These are phyloP conservation scores for Eupithecia centaureata DNA, from an alignment of 2,888 invertebrate genomes.

Conservation along the genomic window DNA sequence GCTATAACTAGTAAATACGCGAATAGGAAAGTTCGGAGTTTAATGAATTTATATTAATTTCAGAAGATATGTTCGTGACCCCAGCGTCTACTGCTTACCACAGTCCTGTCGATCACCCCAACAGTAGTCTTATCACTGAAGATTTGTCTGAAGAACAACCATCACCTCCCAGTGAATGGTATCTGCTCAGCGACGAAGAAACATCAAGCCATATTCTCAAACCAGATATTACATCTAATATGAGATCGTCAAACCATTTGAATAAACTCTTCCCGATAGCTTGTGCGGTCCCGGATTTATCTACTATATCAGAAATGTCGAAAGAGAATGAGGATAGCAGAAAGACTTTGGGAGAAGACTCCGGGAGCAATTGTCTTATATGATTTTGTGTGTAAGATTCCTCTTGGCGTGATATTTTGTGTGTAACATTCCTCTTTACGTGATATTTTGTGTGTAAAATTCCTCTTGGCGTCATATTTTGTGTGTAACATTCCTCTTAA, in stretches of 20 bases:
- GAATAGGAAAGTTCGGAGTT: not conserved
- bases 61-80: constrained; percentile 30
- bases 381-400: constrained; percentile 24
- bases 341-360: constrained; percentile 50
- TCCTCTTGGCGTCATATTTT: too few species aligned
- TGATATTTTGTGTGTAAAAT: not conserved
- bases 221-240: constrained; percentile 23
- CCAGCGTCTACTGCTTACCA: constrained; percentile 46
- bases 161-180: constrained; percentile 59
- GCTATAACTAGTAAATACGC: not conserved
- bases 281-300: constrained; percentile 71
- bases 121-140: constrained; percentile 69
- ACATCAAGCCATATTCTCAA: constrained; percentile 28
- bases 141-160: constrained; percentile 62
- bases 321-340: constrained; percentile 60
- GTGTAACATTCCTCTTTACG: too few species aligned
- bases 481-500: too few species aligned
- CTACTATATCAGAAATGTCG: constrained; percentile 73
- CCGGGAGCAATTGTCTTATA: constrained; percentile 49
- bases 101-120: constrained; percentile 44
- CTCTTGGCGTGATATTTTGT: too few species aligned
- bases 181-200: constrained; percentile 72
- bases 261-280: constrained; percentile 68
- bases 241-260: constrained; percentile 45
- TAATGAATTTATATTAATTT: not conserved